Evolutionary conservation across 2,113 vertebrate genomes (phyloP).

Genomic region (Donacobius atricapilla): DNA sequence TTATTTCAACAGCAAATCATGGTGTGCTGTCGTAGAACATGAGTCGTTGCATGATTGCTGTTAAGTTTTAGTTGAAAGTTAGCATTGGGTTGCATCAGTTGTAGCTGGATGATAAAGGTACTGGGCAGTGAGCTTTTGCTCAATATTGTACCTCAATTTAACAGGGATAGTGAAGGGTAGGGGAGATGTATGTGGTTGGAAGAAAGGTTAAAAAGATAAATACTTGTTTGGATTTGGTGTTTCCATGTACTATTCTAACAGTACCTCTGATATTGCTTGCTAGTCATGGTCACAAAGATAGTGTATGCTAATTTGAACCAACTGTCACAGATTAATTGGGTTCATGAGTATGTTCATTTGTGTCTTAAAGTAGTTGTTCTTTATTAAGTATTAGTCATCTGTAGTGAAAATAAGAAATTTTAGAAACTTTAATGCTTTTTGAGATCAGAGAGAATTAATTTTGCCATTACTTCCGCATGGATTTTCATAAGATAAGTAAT

Average conservation of each 20-base stretch:
- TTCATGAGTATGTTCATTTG: neutral
- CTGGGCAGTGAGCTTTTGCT: neutral
- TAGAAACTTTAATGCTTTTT: neutral
- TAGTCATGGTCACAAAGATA: neutral
- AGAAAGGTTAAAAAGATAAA: neutral
- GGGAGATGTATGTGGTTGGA: neutral
- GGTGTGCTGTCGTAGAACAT: neutral
- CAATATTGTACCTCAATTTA: neutral
- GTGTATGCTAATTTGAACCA: neutral
- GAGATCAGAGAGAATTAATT: neutral
- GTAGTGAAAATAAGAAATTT: neutral
- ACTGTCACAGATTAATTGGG: neutral
- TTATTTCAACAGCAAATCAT: neutral
- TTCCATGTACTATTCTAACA: fast-evolving
- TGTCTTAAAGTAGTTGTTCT: neutral
- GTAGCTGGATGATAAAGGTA: neutral
- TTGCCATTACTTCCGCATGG: neutral
- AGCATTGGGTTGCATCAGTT: neutral
- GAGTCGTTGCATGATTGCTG: neutral
- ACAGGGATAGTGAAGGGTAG: neutral
- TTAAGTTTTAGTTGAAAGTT: neutral
- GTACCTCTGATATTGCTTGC: neutral
- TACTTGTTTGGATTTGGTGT: neutral
- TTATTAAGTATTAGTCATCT: neutral
- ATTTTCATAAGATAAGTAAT: neutral